phyloP scores from a whole-genome alignment of 2,113 vertebrate species.

The Xiphias gladius region DNA sequence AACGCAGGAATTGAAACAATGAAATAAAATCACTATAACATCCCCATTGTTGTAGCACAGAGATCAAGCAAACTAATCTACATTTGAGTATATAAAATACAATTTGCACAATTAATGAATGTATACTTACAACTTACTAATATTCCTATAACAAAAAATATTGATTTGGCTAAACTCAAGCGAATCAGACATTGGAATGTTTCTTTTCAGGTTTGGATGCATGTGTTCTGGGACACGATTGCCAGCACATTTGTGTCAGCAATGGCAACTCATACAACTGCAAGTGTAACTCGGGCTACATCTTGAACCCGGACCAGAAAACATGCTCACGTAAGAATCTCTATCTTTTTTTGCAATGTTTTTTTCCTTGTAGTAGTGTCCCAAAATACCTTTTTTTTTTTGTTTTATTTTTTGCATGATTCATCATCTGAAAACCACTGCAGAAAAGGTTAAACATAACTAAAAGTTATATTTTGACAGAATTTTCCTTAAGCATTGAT shows the following conservation, averaged over 20 bases:
- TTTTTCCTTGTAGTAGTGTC: background rate
- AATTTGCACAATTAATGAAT: background rate
- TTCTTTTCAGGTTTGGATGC: conserved; percentile 81
- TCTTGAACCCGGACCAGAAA: conserved; percentile 86
- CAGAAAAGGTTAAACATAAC: too few species aligned
- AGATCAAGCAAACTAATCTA: conserved; percentile 54
- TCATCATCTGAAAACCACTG: background rate
- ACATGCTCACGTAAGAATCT: conserved; percentile 85
- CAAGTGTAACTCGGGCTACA: conserved; percentile 84
- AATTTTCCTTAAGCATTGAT: background rate
- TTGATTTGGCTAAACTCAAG: conserved; percentile 39
- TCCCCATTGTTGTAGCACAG: conserved; percentile 24
- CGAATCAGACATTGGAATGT: conserved; percentile 65
- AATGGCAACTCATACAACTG: conserved; percentile 80
- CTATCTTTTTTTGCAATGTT: conserved; percentile 10
- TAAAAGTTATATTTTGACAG: background rate
- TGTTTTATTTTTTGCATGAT: too few species aligned
- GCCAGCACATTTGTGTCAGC: conserved; percentile 87
- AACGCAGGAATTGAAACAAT: background rate
- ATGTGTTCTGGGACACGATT: conserved; percentile 84
- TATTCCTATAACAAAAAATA: background rate
- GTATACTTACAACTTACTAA: conserved; percentile 41
- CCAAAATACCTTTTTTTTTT: background rate
- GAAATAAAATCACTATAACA: background rate
- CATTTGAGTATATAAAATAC: conserved; percentile 16